A percentile compares a stretch with the other conserved stretches of the same genome.
Evolutionary conservation across 2,797 vertebrate genomes (phyloP).

Genomic region (Moxostoma hubbsi): DNA sequence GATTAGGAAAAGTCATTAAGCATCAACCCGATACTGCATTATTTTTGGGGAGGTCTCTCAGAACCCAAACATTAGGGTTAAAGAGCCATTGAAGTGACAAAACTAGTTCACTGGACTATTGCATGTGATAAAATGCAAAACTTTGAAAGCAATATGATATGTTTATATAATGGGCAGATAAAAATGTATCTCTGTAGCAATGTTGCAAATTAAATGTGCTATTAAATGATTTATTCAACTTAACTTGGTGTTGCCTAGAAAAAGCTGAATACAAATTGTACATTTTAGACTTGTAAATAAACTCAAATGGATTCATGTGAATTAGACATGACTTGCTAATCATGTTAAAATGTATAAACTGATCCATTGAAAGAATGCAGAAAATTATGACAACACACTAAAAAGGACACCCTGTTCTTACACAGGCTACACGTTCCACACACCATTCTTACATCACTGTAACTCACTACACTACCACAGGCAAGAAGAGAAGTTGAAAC

Average conservation of each 20-base stretch:
- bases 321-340: slow-evolving; percentile 20
- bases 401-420: neutral
- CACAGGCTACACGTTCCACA: neutral
- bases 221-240: slow-evolving; percentile 42
- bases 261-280: slow-evolving; percentile 32
- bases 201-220: slow-evolving; percentile 38
- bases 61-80: no score
- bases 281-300: slow-evolving; percentile 47
- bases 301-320: slow-evolving; percentile 54
- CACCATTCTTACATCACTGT: neutral
- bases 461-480: slow-evolving; percentile 28
- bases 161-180: neutral
- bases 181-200: neutral
- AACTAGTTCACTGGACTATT: neutral
- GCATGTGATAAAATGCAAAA: neutral
- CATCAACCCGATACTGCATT: slow-evolving; percentile 44
- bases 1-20: no score
- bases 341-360: slow-evolving; percentile 22
- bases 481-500: slow-evolving; percentile 79
- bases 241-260: neutral
- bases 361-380: neutral
- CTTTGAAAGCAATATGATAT: neutral
- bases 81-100: slow-evolving; percentile 24
- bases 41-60: no score
- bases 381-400: neutral